These are phyloP conservation scores for Neomicropteryx cornuta DNA, from an alignment of 1,140 invertebrate species.

Conservation along the genomic window DNA sequence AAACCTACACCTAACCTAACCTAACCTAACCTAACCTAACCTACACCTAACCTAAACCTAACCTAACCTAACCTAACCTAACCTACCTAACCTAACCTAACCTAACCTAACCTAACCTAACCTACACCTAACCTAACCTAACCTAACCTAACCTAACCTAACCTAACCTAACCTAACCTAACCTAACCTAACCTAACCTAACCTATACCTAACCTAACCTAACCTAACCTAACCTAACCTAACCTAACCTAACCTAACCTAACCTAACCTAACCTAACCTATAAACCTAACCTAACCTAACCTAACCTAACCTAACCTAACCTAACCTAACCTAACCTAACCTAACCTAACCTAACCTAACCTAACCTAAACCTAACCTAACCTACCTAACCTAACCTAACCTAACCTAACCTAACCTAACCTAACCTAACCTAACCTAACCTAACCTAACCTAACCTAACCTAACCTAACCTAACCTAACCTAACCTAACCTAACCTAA, in stretches of 20 bases:
- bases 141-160: slow-evolving; percentile 24
- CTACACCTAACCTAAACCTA: no score
- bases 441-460: slow-evolving; percentile 12
- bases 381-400: slow-evolving; percentile 14
- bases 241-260: slow-evolving; percentile 19
- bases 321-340: slow-evolving; percentile 8
- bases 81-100: slow-evolving; percentile 21
- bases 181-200: slow-evolving; percentile 22
- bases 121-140: no score
- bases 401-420: slow-evolving; percentile 16
- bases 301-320: slow-evolving; percentile 11
- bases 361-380: slow-evolving; percentile 9
- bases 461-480: slow-evolving; percentile 12
- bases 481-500: slow-evolving; percentile 12
- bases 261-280: no score
- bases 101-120: slow-evolving; percentile 22
- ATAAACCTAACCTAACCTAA: no score
- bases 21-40: no score
- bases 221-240: slow-evolving; percentile 23
- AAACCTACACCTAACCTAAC: slow-evolving; percentile 19
- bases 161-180: slow-evolving; percentile 21
- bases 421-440: slow-evolving; percentile 13
- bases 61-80: slow-evolving; percentile 15
- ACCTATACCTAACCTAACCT: no score
- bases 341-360: slow-evolving; percentile 9